Evolutionary conservation across 1,140 invertebrate genomes (phyloP), one percentile per base, ranked within the genome.

Genomic region (Philotrypesis tridentata): DNA sequence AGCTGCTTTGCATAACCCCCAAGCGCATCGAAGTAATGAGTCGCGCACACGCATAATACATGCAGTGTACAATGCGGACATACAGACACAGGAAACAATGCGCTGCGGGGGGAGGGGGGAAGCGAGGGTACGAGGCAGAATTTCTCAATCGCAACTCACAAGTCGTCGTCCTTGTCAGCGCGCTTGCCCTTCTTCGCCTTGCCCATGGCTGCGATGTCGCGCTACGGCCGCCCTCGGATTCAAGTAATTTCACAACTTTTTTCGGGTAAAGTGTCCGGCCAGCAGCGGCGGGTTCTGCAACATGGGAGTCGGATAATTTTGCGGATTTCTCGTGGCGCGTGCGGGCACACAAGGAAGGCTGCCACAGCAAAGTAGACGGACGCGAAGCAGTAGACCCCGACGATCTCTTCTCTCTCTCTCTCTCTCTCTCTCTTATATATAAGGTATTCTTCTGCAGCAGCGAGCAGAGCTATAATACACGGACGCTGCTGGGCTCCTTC

Each of bases 111-210:
- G 1, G 12, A 43, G 6, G 17, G 6, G 6, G 21, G 7, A n/a
- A 55, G 17, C 12, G 6, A 55, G 70, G 73, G 82, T 85, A 85
- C n/a, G n/a, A n/a, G n/a, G n/a, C n/a, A n/a, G n/a, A 86, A 37
- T 5, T 37, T 37, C 9, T 37, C 33, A 37, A 9, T 85, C 85
- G n/a, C n/a, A 85, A 92, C 92, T 93, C 91, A 95, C 94, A 93
- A 92, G 84, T 95, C 94, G 63, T 94, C 93, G 68, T 93, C 93
- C 84, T 93, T 93, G 85, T 91, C 93, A 86, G 92, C 92, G 89
- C 95, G 95, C 88, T 94, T 94, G 83, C 93, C 93, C 89, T 95
- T 95, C 92, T 95, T 95, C 83, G 94, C 92, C 91, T 95, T 95
- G 84, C 94, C 94, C 95, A 95, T 95, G 85, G 87, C 92, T 31